Evolutionary conservation across 1,140 invertebrate genomes (phyloP).

Genomic region (Paralvinella palmiformis): DNA sequence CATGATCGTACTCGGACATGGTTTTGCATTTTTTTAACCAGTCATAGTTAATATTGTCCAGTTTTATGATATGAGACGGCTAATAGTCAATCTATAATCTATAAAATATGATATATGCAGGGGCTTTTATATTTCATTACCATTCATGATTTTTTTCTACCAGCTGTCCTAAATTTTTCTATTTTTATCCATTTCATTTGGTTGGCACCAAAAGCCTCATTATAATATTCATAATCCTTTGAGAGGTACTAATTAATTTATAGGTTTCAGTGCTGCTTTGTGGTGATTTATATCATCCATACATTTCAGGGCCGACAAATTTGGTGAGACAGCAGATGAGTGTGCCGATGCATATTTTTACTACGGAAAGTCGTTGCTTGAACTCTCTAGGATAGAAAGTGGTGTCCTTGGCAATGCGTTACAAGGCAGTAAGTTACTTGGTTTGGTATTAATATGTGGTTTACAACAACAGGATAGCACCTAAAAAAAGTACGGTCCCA

Average conservation of each 20-base stretch:
- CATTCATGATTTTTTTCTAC: background rate
- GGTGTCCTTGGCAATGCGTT: slow-evolving; percentile 71
- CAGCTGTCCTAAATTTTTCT: background rate
- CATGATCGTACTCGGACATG: no score
- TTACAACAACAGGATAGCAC: no score
- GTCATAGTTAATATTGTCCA: no score
- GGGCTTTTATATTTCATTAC: background rate
- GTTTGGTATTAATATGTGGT: background rate
- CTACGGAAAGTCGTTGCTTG: slow-evolving; percentile 73
- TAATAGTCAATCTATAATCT: no score
- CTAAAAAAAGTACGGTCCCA: no score
- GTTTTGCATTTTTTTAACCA: no score
- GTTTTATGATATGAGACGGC: no score
- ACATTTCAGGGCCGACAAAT: slow-evolving; percentile 48
- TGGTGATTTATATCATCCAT: background rate
- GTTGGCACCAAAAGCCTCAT: background rate
- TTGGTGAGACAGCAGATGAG: slow-evolving; percentile 70
- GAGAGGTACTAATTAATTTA: background rate
- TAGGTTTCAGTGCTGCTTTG: background rate
- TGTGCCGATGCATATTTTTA: slow-evolving; percentile 76
- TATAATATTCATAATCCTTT: background rate
- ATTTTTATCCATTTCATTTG: background rate
- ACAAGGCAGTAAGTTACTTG: slow-evolving; percentile 53
- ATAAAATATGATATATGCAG: no score
- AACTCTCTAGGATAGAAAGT: slow-evolving; percentile 71